phyloP scores from a whole-genome alignment of 2,888 invertebrate genomes.

The Timandra comae region DNA sequence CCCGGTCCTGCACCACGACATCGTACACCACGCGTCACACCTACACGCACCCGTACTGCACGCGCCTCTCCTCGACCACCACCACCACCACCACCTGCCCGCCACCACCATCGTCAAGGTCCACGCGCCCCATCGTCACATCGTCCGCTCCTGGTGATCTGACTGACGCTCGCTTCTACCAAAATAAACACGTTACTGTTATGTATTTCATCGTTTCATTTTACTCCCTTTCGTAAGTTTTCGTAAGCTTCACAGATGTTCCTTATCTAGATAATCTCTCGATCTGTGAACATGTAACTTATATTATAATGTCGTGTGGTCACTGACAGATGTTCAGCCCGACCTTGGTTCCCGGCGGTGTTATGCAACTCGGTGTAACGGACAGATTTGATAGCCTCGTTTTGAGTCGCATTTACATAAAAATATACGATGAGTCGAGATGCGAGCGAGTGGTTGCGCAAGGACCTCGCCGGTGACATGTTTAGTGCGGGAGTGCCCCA shows the following conservation, averaged over 20 bases:
- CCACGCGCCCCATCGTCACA: conserved; percentile 9
- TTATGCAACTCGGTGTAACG: conserved; percentile 17
- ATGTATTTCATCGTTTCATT: not conserved
- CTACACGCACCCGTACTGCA: conserved; percentile 14
- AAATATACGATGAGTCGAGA: conserved; percentile 14
- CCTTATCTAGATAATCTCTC: not conserved
- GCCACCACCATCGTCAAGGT: conserved; percentile 6
- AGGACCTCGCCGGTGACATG: conserved; percentile 10
- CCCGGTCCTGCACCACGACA: not conserved
- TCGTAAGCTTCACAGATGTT: not conserved
- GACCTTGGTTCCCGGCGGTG: conserved; percentile 13
- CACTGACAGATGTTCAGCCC: conserved; percentile 12
- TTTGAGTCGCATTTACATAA: conserved; percentile 19
- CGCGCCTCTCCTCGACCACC: conserved; percentile 8
- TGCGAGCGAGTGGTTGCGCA: conserved; percentile 11
- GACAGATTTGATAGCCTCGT: conserved; percentile 16
- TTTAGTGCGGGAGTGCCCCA: conserved; percentile 4
- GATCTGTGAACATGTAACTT: not conserved
- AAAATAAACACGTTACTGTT: not conserved
- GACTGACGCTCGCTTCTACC: not conserved
- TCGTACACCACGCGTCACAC: conserved; percentile 1
- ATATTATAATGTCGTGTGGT: not conserved
- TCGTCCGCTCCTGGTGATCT: conserved; percentile 4
- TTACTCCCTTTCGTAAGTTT: not conserved
- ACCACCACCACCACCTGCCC: conserved; percentile 17